Evolutionary conservation across 23 tunicate genomes (phyloP).

Genomic region (Phallusia fumigata): DNA sequence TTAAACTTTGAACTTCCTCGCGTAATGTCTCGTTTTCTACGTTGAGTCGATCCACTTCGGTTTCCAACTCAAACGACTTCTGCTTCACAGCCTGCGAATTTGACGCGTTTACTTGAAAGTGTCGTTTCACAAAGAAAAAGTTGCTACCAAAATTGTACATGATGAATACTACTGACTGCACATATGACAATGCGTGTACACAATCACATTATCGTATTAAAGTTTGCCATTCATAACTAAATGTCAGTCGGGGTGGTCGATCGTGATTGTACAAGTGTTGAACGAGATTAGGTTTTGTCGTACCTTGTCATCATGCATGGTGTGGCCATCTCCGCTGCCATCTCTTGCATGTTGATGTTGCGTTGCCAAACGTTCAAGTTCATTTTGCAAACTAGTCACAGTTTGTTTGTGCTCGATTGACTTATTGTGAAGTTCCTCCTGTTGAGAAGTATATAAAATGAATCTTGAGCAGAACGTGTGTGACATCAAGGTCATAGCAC

Average conservation of each 20-base stretch:
- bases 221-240: too few relatives aligned
- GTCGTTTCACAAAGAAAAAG: too few relatives aligned
- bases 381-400: neutral
- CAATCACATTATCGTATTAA: too few relatives aligned
- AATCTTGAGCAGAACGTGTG: too few relatives aligned
- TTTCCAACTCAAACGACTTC: neutral
- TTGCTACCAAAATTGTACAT: too few relatives aligned
- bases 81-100: neutral
- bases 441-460: neutral
- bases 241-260: too few relatives aligned
- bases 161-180: too few relatives aligned
- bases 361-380: neutral
- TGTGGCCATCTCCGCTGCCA: neutral
- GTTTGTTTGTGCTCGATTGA: neutral
- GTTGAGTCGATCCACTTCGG: conserved; percentile 29
- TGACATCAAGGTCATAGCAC: too few relatives aligned
- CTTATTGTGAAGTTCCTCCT: neutral
- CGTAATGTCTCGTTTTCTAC: conserved; percentile 40
- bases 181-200: too few relatives aligned
- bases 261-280: too few relatives aligned
- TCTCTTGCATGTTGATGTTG: neutral
- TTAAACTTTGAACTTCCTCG: conserved; percentile 60
- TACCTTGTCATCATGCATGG: neutral
- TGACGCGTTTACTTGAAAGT: too few relatives aligned
- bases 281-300: too few relatives aligned